Conservation (phyloP, 1,140 invertebrate species). For the Drosophila albomicans region DNA sequence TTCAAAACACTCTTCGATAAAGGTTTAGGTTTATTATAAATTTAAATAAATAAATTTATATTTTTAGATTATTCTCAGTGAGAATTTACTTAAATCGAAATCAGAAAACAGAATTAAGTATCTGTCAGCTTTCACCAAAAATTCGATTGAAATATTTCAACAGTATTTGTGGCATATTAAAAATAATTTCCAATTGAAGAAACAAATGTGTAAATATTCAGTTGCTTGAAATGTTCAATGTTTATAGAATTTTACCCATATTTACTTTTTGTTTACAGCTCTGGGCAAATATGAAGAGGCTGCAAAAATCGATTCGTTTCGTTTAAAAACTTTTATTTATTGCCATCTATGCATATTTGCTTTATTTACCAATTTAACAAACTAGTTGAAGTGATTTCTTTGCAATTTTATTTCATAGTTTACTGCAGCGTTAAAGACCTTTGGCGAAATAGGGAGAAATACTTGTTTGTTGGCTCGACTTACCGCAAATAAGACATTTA, state of each 20-base stretch:
- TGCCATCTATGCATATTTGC: background rate
- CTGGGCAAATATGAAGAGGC: background rate
- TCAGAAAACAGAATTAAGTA: too few relatives aligned
- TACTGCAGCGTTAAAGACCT: background rate
- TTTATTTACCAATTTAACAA: background rate
- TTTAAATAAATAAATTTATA: too few relatives aligned
- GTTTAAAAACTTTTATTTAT: too few relatives aligned
- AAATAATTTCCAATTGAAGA: too few relatives aligned
- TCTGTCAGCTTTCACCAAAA: too few relatives aligned
- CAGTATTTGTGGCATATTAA: too few relatives aligned
- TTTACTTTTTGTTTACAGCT: background rate
- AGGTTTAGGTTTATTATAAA: too few relatives aligned
- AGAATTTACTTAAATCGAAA: too few relatives aligned
- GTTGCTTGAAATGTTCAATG: background rate
- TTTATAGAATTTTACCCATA: background rate
- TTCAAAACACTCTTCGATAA: too few relatives aligned
- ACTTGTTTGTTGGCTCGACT: constrained; percentile 7
- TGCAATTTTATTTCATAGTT: constrained; percentile 9
- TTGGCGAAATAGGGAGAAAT: background rate
- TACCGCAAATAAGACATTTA: constrained; percentile 44
- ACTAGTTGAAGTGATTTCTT: background rate
- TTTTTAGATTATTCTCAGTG: too few relatives aligned
- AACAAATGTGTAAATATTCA: too few relatives aligned
- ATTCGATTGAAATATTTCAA: too few relatives aligned
- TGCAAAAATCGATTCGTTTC: background rate